These are phyloP conservation scores for Yasuhikotakia modesta DNA, from an alignment of 2,797 vertebrate genomes.

Conservation along the genomic window DNA sequence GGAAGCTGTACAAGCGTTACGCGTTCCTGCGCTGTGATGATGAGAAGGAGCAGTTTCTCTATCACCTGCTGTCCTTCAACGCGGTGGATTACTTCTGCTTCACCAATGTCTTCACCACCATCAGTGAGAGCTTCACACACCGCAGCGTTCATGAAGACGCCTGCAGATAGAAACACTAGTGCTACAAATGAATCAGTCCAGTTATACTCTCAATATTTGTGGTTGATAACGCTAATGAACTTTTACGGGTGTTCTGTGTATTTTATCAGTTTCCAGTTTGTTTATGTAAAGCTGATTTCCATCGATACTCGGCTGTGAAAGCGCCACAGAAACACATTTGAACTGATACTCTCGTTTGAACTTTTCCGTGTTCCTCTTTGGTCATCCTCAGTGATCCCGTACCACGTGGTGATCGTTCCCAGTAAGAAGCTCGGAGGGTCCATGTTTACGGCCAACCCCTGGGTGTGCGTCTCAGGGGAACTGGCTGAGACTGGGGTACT, in stretches of 20 bases:
- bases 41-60: constrained; percentile 98
- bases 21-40: constrained; percentile 98
- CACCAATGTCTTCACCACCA: constrained; percentile 98
- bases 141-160: background rate
- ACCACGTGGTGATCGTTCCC: constrained; percentile 92
- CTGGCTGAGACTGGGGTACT: constrained; percentile 94
- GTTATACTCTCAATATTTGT: too few species aligned
- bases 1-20: constrained; percentile 97
- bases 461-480: constrained; percentile 98
- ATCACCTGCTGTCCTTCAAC: constrained; percentile 97
- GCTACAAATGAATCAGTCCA: too few species aligned
- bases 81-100: constrained; percentile 99
- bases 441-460: constrained; percentile 98
- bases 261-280: too few species aligned
- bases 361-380: background rate
- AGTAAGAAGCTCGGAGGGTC: constrained; percentile 98
- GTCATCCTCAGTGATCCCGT: constrained; percentile 90
- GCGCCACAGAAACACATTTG: too few species aligned
- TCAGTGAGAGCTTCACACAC: constrained; percentile 80
- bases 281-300: too few species aligned
- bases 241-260: too few species aligned
- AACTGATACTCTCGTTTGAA: background rate
- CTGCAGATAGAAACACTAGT: too few species aligned
- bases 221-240: too few species aligned
- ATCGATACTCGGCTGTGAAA: too few species aligned